phyloP scores from a whole-genome alignment of 2,797 vertebrate species.

The Cetoscarus ocellatus region DNA sequence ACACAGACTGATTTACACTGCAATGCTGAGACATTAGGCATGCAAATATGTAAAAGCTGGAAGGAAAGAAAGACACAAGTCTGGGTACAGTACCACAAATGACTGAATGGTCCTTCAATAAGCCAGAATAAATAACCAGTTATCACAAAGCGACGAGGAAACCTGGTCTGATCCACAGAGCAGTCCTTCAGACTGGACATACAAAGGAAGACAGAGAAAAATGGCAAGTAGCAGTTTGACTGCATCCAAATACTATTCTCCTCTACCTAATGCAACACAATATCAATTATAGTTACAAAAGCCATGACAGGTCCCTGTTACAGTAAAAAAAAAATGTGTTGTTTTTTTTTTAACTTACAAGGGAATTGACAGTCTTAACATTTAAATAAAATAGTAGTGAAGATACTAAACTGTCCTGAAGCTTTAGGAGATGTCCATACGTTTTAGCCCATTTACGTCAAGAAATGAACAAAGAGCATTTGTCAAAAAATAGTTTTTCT shows the following conservation, averaged over 20 bases:
- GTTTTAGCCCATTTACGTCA: conserved; percentile 47
- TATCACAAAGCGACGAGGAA: conserved; percentile 28
- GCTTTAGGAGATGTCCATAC: conserved; percentile 64
- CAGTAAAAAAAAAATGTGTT: conserved; percentile 42
- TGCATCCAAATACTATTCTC: conserved; percentile 21
- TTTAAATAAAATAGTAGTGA: conserved; percentile 24
- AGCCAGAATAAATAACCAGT: conserved; percentile 24
- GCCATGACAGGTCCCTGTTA: conserved; percentile 19
- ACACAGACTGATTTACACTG: conserved; percentile 32
- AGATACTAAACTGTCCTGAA: conserved; percentile 60
- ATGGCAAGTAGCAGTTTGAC: conserved; percentile 14
- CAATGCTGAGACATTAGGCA: conserved; percentile 27
- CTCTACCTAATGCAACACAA: conserved; percentile 33
- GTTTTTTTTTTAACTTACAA: conserved; percentile 62
- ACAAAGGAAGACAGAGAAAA: conserved; percentile 18
- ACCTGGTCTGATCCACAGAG: conserved; percentile 47
- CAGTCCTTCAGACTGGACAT: conserved; percentile 49
- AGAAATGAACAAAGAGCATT: conserved; percentile 50
- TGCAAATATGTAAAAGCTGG: conserved; percentile 53
- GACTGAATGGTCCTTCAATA: conserved; percentile 24
- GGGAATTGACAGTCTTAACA: conserved; percentile 48
- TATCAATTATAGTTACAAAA: conserved; percentile 6
- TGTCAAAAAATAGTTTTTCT: conserved; percentile 56
- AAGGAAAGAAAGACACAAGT: conserved; percentile 10
- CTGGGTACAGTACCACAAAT: conserved; percentile 45